Conservation (phyloP, 2,888 invertebrate species). For the Rhagonycha fulva region DNA sequence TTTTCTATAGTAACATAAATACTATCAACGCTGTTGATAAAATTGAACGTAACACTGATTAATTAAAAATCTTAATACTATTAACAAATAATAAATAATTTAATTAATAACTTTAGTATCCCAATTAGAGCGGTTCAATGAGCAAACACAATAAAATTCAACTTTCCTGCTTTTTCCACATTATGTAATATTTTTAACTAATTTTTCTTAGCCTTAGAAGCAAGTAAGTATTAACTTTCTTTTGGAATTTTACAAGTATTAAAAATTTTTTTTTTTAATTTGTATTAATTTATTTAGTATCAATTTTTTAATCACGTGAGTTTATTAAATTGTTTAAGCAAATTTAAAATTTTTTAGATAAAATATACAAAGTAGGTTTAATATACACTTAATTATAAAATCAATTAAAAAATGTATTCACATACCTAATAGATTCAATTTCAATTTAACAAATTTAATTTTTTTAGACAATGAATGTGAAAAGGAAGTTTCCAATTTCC, state of each 20-base stretch:
- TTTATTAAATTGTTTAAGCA: background rate
- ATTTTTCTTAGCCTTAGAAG: background rate
- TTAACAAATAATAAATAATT: too few species aligned
- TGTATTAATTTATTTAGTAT: too few species aligned
- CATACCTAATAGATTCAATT: background rate
- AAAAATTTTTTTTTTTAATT: too few species aligned
- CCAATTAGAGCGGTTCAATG: background rate
- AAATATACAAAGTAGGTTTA: background rate
- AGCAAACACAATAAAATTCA: background rate
- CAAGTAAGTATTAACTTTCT: too few species aligned
- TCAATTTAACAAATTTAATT: background rate
- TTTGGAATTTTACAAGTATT: too few species aligned
- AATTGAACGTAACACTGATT: too few species aligned
- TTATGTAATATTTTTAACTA: background rate
- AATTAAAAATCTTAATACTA: too few species aligned
- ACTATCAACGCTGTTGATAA: too few species aligned
- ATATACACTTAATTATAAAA: background rate
- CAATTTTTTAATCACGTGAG: too few species aligned
- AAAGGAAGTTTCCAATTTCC: background rate
- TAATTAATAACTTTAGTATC: too few species aligned
- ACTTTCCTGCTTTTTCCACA: background rate
- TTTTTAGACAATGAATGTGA: background rate
- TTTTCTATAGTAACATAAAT: too few species aligned
- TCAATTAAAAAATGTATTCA: background rate
- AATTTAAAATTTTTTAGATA: background rate